A percentile compares a stretch with the other conserved stretches of the same genome.
Conservation (phyloP, 37 sponge, comb jelly and placozoan species). For the Haliclona indistincta region DNA sequence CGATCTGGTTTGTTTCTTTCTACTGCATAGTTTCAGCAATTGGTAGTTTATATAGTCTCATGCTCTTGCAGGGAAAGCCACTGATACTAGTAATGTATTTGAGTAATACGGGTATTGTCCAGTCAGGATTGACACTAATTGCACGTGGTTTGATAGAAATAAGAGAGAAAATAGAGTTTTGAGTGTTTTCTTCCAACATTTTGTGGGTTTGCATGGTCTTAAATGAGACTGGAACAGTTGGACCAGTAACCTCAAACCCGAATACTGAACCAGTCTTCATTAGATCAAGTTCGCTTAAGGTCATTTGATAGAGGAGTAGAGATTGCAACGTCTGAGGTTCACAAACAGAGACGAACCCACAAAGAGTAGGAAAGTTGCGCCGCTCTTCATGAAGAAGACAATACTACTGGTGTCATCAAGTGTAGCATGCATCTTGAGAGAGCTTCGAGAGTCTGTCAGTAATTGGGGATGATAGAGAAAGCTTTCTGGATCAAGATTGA, state of each 20-base stretch:
- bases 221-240: slow-evolving; percentile 55
- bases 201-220: slow-evolving; percentile 18
- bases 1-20: too few species aligned
- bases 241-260: slow-evolving; percentile 62
- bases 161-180: slow-evolving; percentile 6
- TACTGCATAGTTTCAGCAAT: too few species aligned
- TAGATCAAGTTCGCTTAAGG: slow-evolving; percentile 33
- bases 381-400: slow-evolving; percentile 13
- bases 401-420: slow-evolving; percentile 12
- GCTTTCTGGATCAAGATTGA: slow-evolving; percentile 27
- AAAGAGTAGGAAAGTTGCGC: slow-evolving; percentile 42
- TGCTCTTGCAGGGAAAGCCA: slow-evolving; percentile 34
- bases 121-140: slow-evolving; percentile 53
- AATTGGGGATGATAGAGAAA: slow-evolving; percentile 62
- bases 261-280: slow-evolving; percentile 12
- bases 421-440: slow-evolving; percentile 21
- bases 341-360: slow-evolving; percentile 21
- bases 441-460: neutral
- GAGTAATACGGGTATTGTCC: slow-evolving; percentile 45
- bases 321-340: neutral
- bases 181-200: neutral
- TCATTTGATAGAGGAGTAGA: slow-evolving; percentile 27
- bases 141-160: slow-evolving; percentile 29
- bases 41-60: too few species aligned
- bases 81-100: slow-evolving; percentile 59